phyloP scores from a whole-genome alignment of 2,888 invertebrate genomes.

The Hirtodrosophila histrioides region DNA sequence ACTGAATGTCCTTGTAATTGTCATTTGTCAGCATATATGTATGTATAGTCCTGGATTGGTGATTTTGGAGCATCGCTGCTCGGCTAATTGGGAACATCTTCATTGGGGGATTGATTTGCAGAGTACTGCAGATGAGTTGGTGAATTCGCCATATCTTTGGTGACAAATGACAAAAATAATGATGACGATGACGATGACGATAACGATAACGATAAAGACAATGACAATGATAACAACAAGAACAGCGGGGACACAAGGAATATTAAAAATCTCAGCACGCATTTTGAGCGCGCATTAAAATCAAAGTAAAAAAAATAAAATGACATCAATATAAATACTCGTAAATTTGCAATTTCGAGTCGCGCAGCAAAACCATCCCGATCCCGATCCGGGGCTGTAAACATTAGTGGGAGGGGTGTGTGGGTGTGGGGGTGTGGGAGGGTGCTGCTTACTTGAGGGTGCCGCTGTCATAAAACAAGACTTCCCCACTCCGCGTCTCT shows the following conservation, averaged over 20 bases:
- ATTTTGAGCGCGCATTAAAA: constrained; percentile 78
- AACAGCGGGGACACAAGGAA: constrained; percentile 32
- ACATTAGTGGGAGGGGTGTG: constrained; percentile 26
- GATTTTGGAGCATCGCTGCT: too few relatives aligned
- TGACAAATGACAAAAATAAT: constrained; percentile 4
- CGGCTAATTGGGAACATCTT: too few relatives aligned
- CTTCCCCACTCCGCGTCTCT: constrained; percentile 1
- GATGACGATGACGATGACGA: constrained; percentile 7
- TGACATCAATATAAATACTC: constrained; percentile 81
- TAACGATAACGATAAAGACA: constrained; percentile 25
- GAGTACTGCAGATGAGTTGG: too few relatives aligned
- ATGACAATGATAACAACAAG: constrained; percentile 6
- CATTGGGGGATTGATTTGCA: too few relatives aligned
- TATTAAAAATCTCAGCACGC: constrained; percentile 79
- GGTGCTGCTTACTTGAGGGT: constrained; percentile 26
- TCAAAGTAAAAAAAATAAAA: constrained; percentile 70
- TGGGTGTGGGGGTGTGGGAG: neutral
- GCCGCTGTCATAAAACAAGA: constrained; percentile 58
- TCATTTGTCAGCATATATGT: too few relatives aligned
- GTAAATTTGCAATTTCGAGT: constrained; percentile 79
- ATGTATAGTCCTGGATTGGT: too few relatives aligned
- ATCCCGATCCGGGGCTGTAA: constrained; percentile 54
- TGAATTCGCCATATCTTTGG: neutral
- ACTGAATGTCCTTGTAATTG: too few relatives aligned
- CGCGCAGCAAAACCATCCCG: constrained; percentile 41